Conservation (phyloP, 2,888 invertebrate genomes). For the Serripes groenlandicus region DNA sequence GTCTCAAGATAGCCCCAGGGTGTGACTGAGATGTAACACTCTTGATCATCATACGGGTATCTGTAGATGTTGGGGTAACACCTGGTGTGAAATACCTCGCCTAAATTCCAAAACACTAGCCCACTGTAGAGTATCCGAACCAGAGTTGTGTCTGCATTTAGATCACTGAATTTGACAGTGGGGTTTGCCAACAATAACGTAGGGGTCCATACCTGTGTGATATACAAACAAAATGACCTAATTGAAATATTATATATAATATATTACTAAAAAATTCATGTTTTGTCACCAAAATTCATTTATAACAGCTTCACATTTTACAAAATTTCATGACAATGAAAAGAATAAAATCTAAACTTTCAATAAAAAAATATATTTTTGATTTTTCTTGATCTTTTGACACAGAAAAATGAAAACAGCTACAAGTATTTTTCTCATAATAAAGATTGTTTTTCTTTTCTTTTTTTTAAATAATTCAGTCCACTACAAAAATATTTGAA, state of each 20-base stretch:
- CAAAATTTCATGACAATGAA: too few species aligned
- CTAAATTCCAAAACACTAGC: slow-evolving; percentile 35
- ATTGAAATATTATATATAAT: neutral
- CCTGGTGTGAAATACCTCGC: slow-evolving; percentile 48
- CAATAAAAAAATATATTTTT: too few species aligned
- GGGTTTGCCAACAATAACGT: slow-evolving; percentile 44
- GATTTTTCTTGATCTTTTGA: too few species aligned
- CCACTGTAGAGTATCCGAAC: slow-evolving; percentile 50
- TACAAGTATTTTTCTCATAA: too few species aligned
- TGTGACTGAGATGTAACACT: slow-evolving; percentile 32
- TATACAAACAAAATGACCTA: neutral
- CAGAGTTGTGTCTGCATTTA: slow-evolving; percentile 29
- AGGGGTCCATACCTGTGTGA: slow-evolving; percentile 46
- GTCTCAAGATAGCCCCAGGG: slow-evolving; percentile 29
- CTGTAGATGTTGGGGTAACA: slow-evolving; percentile 47
- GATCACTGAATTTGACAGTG: slow-evolving; percentile 27
- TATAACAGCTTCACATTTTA: too few species aligned
- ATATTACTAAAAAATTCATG: too few species aligned
- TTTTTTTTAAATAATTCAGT: too few species aligned
- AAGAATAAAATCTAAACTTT: too few species aligned
- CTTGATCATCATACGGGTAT: slow-evolving; percentile 55
- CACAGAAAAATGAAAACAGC: too few species aligned
- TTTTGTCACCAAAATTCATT: too few species aligned
- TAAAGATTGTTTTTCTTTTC: too few species aligned
- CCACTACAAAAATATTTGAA: too few species aligned